Evolutionary conservation across 1,140 invertebrate genomes (phyloP).

Genomic region (Thalassaphorura encarpata): DNA sequence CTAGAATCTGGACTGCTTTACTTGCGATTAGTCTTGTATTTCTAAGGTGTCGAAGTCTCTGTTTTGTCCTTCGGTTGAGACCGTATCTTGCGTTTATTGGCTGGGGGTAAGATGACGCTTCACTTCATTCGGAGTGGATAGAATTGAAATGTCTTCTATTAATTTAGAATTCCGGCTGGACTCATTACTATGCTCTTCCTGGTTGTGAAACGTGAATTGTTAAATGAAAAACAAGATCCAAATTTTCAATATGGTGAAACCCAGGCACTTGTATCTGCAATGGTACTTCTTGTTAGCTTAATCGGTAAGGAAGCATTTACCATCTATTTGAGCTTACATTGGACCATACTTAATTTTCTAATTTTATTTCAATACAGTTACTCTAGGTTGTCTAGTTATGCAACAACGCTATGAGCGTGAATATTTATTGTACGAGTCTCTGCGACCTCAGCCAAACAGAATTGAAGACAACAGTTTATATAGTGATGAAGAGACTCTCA

Average conservation of each 20-base stretch:
- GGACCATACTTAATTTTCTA: too few relatives aligned
- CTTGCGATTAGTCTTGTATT: conserved; percentile 69
- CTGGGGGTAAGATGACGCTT: conserved; percentile 55
- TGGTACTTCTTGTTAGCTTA: conserved; percentile 54
- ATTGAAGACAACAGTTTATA: neutral
- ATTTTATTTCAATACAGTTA: conserved; percentile 43
- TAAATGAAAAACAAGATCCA: conserved; percentile 52
- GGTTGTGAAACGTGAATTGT: conserved; percentile 40
- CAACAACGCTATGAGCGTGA: conserved; percentile 57
- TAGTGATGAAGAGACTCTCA: neutral
- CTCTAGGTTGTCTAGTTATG: conserved; percentile 58
- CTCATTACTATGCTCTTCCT: conserved; percentile 48
- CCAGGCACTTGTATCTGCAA: conserved; percentile 57
- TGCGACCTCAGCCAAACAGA: neutral
- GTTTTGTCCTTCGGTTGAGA: conserved; percentile 62
- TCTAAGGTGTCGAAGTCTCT: conserved; percentile 66
- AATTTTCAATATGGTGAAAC: conserved; percentile 67
- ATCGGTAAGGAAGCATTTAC: conserved; percentile 43
- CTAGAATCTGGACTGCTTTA: conserved; percentile 70
- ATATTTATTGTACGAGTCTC: conserved; percentile 40
- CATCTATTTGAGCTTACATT: neutral
- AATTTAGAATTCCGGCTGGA: conserved; percentile 43
- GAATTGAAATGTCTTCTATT: conserved; percentile 4
- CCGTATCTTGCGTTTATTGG: conserved; percentile 58
- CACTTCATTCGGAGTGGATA: neutral